Conservation (phyloP, 2,113 vertebrate species). For the Hippocampus comes region DNA sequence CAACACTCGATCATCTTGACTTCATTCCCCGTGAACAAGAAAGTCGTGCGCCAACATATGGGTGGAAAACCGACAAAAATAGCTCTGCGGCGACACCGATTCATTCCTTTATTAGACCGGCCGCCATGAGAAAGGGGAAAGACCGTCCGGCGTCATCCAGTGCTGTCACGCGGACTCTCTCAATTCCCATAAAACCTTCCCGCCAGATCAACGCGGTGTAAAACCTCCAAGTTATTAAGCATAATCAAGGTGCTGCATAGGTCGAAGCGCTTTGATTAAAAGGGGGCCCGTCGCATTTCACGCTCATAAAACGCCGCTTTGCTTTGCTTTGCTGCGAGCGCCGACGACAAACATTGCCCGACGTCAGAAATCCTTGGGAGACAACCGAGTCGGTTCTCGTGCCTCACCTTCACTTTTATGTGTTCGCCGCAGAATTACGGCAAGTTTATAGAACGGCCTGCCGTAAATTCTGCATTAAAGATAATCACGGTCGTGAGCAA, state of each 20-base stretch:
- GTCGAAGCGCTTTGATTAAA: background rate
- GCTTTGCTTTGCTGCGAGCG: background rate
- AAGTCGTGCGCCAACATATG: too few species aligned
- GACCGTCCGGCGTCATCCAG: background rate
- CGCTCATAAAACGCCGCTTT: background rate
- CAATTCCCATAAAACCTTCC: background rate
- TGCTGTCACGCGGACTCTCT: background rate
- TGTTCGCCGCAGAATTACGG: background rate
- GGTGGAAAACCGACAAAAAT: too few species aligned
- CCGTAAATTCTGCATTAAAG: background rate
- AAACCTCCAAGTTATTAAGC: background rate
- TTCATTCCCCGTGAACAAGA: too few species aligned
- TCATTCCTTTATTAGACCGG: too few species aligned
- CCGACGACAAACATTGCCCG: background rate
- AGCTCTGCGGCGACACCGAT: too few species aligned
- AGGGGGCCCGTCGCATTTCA: background rate
- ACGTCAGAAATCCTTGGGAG: background rate
- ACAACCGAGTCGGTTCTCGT: background rate
- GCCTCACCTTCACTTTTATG: background rate
- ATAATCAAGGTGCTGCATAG: background rate
- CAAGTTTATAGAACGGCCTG: background rate
- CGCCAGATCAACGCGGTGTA: background rate
- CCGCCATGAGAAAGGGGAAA: background rate
- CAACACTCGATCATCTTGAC: too few species aligned
- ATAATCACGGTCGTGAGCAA: background rate